Evolutionary conservation across 2,113 vertebrate genomes (phyloP).

Genomic region (Verasper variegatus): DNA sequence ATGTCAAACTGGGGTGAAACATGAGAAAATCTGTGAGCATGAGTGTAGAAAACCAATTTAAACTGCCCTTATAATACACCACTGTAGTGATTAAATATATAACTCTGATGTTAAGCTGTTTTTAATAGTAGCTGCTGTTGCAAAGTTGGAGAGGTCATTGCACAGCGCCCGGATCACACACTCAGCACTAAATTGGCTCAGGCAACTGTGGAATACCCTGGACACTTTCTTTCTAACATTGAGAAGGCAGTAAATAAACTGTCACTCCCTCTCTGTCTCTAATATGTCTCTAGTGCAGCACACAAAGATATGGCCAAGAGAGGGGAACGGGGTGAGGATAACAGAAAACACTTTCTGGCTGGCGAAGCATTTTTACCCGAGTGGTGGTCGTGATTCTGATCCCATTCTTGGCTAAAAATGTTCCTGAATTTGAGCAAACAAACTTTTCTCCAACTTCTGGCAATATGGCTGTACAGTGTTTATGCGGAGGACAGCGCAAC

Average conservation of each 20-base stretch:
- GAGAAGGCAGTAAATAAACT: conserved; percentile 50
- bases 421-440: not conserved
- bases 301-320: conserved; percentile 15
- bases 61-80: conserved; percentile 2
- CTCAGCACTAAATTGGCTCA: conserved; percentile 34
- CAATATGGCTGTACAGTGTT: not conserved
- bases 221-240: conserved; percentile 36
- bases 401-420: too few species aligned
- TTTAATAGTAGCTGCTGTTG: conserved; percentile 1
- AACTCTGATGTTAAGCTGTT: conserved; percentile 1
- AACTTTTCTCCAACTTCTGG: conserved; percentile 9
- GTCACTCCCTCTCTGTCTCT: not conserved
- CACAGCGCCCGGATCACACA: conserved; percentile 30
- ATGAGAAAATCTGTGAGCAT: not conserved
- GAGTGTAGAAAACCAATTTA: not conserved
- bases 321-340: not conserved
- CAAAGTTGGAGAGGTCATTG: conserved; percentile 8
- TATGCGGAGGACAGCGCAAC: not conserved
- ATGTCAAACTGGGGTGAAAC: not conserved
- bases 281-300: conserved; percentile 10
- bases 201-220: conserved; percentile 27
- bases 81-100: conserved; percentile 15
- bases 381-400: too few species aligned
- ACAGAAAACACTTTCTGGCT: not conserved
- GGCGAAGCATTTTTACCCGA: not conserved